Evolutionary conservation across 2,113 vertebrate species (phyloP).

Genomic region (Oplegnathus fasciatus): DNA sequence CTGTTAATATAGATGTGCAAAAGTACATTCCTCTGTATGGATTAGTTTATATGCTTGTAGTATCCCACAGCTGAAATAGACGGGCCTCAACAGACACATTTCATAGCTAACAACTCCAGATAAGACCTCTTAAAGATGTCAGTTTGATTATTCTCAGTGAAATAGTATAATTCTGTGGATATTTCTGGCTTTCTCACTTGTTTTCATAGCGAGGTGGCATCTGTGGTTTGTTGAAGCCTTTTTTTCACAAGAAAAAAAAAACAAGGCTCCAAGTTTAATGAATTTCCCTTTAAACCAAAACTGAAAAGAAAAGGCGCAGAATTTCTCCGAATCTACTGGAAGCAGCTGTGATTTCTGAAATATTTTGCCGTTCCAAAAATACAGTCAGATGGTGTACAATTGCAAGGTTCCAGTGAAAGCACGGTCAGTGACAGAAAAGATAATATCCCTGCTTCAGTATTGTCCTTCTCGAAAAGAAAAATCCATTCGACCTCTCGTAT

Average conservation of each 20-base stretch:
- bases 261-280: background rate
- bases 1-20: slow-evolving; percentile 4
- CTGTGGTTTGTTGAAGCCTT: background rate
- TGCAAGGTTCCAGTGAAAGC: slow-evolving; percentile 2
- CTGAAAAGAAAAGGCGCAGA: background rate
- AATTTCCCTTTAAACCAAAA: background rate
- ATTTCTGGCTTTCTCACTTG: slow-evolving; percentile 1
- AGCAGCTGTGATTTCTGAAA: background rate
- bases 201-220: background rate
- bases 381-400: background rate
- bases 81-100: slow-evolving; percentile 11
- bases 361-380: background rate
- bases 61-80: slow-evolving; percentile 20
- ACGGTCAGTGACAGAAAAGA: slow-evolving; percentile 4
- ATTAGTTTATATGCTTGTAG: slow-evolving; percentile 15
- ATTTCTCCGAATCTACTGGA: background rate
- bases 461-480: background rate
- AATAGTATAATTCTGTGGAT: background rate
- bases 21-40: slow-evolving; percentile 17
- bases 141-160: slow-evolving; percentile 3
- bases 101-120: slow-evolving; percentile 23
- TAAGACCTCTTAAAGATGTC: slow-evolving; percentile 20
- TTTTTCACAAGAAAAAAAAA: background rate
- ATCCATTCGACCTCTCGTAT: background rate
- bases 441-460: background rate